Evolutionary conservation across 2,113 vertebrate species (phyloP).

Genomic region (Scytalopus superciliaris): DNA sequence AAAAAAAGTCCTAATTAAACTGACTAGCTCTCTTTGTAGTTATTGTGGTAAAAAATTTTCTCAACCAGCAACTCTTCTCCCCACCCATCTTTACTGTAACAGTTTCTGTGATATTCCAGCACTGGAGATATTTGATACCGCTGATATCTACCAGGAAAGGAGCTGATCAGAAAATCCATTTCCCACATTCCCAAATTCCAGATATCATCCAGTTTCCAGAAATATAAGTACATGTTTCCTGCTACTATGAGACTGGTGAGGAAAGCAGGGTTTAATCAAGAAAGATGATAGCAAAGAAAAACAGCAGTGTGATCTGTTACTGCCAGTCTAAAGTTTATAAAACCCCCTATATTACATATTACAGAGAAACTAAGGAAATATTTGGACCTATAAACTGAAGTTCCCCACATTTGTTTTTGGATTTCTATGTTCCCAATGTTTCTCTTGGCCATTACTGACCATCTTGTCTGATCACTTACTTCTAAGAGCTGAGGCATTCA

Average conservation of each 20-base stretch:
- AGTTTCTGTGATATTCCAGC: not conserved
- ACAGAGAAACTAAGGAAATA: not conserved
- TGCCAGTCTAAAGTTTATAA: not conserved
- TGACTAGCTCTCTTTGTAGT: not conserved
- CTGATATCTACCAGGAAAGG: not conserved
- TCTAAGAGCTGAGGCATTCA: not conserved
- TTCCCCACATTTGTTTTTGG: rapidly evolving
- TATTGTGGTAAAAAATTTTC: not conserved
- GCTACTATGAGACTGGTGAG: not conserved
- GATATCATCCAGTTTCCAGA: not conserved
- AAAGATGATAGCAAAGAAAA: not conserved
- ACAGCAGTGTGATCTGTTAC: not conserved
- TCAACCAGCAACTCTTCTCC: not conserved
- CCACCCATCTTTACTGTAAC: not conserved
- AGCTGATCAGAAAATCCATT: not conserved
- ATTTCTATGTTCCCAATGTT: not conserved
- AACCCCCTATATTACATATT: not conserved
- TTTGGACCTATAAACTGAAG: not conserved
- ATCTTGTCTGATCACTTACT: not conserved
- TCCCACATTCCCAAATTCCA: not conserved
- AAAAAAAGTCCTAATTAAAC: not conserved
- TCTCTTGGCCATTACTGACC: not conserved
- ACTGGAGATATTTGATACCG: not conserved
- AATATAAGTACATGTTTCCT: not conserved
- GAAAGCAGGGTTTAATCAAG: not conserved